Evolutionary conservation across 2,888 invertebrate genomes (phyloP), one percentile per base, ranked within the genome.

Genomic region (Drosophila barbarae): DNA sequence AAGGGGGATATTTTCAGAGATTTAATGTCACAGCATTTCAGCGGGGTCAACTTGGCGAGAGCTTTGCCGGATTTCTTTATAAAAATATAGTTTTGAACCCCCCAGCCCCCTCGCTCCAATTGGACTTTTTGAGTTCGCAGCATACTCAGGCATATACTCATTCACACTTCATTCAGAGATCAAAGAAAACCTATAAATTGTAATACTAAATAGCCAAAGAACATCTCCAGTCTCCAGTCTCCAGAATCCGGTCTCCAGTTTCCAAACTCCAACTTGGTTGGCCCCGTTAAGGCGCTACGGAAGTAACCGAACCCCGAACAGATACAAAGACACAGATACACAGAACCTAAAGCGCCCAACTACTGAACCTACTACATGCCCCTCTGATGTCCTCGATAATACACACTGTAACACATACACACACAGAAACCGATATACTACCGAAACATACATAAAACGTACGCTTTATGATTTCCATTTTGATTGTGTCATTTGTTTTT

Each of bases 61-160:
- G 74, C 79, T 67, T 3, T 15, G n/a, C 42, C 59, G n/a, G 23
- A 36, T 52, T 65, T 50, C 30, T 30, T 47, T 47, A 47, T 21
- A 47, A 9, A 32, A 21, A 32, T 47, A 18, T 46, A 49, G 18
- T 44, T 60, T 55, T 56, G 38, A 46, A 34, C 49, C 50, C 34
- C 15, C n/a, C n/a, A 9, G 26, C 3, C 41, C 12, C 34, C 41
- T 15, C 10, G 30, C 47, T 71, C 76, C n/a, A 57, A 59, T 76
- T 84, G 50, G 59, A 51, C 26, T 82, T 77, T 72, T 79, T 79
- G 35, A 69, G 80, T 79, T 85, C 50, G 35, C 32, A 78, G 61
- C 77, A 84, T 79, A 77, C 83, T 65, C 72, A 77, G 66, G 69
- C 78, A 84, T 79, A 64, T 76, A 84, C 83, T 85, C 84, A 79